A percentile compares a stretch with the other conserved stretches of the same genome.
These are phyloP conservation scores for Upupa epops DNA, from an alignment of 2,113 vertebrate species.

Conservation along the genomic window DNA sequence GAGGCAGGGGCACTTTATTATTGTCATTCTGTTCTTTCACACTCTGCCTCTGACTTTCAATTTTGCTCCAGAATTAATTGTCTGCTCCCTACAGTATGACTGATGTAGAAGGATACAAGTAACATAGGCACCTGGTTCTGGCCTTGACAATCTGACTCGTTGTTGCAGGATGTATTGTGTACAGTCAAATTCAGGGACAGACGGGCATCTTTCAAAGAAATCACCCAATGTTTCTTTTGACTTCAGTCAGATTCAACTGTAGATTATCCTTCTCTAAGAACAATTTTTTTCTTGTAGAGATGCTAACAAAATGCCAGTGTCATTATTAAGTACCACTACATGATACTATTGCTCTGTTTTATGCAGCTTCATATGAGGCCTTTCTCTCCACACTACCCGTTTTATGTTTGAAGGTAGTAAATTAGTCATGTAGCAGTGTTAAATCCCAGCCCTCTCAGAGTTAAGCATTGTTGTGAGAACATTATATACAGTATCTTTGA, in stretches of 20 bases:
- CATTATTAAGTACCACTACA: slow-evolving; percentile 38
- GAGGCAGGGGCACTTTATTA: slow-evolving; percentile 95
- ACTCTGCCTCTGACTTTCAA: slow-evolving; percentile 93
- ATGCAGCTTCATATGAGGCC: slow-evolving; percentile 5
- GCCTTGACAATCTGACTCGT: slow-evolving; percentile 82
- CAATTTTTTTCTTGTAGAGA: slow-evolving; percentile 45
- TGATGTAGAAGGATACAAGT: slow-evolving; percentile 84
- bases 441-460: slow-evolving; percentile 47
- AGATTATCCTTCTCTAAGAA: slow-evolving; percentile 49
- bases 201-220: slow-evolving; percentile 74
- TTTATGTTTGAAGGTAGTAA: slow-evolving; percentile 44
- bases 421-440: slow-evolving; percentile 38
- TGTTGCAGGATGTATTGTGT: slow-evolving; percentile 75
- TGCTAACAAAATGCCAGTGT: slow-evolving; percentile 30
- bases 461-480: slow-evolving; percentile 33
- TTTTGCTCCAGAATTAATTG: slow-evolving; percentile 95
- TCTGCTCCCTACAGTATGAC: slow-evolving; percentile 89
- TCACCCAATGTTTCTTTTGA: slow-evolving; percentile 49
- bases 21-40: slow-evolving; percentile 98
- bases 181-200: slow-evolving; percentile 75
- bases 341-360: slow-evolving; percentile 6
- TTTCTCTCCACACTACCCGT: slow-evolving; percentile 38
- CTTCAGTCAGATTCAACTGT: slow-evolving; percentile 60
- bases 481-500: neutral
- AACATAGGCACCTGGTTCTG: slow-evolving; percentile 85